Evolutionary conservation across 2,888 invertebrate species (phyloP), one percentile per base, ranked within the genome.

Genomic region (Atherix ibis): DNA sequence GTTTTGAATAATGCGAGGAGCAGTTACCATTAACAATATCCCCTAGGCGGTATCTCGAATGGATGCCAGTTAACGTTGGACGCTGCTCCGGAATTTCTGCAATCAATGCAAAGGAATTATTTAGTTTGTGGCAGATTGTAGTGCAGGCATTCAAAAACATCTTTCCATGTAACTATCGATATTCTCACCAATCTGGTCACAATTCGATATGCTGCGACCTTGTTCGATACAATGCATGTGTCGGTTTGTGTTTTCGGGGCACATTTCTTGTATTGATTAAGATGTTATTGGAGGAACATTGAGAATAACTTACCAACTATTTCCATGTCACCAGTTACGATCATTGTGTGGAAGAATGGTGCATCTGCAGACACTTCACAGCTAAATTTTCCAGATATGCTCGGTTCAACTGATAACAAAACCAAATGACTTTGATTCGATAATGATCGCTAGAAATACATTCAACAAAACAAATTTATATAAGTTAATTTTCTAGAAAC

Each of bases 1-100:
- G 65, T 38, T 50, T 51, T 2, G 64, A 63, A 35, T 55, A 51
- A 34, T 53, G 54, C 4, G 62, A 62, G 10, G 55, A 54, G 41
- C 65, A 65, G 44, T 59, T 59, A 4, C 60, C 62, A 37, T 53
- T 54, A 4, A 65, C 46, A 12, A 46, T 48, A 17, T 64, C 64
- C 3, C 58, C 62, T 9, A 51, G 39, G 15, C 53, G 52, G 44
- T 64, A 64, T 31, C 58, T 48, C 3, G 53, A 48, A 43, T 59
- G 62, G 30, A 63, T 43, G 5, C 62, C 62, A 13, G 46, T 52
- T 24, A 65, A 59, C 33, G 48, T 48, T 14, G 63, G 64, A 37
- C 58, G 59, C 13, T 52, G 49, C 37, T 46, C 46, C 2, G 65
- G 65, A 17, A 58, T 48, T 43, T 62, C 63, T 39, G 56, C 52